Conservation (phyloP, 1,140 invertebrate genomes). For the Diorhabda sublineata region DNA sequence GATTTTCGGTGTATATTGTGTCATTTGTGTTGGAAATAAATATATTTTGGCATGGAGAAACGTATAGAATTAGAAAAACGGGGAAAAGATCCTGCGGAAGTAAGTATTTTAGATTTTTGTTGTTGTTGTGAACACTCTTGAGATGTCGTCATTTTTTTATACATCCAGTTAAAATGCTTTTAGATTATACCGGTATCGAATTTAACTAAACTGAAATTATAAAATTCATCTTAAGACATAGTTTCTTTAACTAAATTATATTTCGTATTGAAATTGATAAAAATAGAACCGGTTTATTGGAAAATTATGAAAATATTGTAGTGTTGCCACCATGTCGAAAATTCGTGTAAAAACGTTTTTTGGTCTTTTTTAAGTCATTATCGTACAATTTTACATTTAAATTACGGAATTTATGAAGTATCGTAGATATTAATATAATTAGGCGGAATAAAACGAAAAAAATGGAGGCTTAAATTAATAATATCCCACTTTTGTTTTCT, state of each 20-base stretch:
- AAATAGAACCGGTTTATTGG: neutral
- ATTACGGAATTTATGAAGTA: too few species aligned
- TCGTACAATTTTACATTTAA: too few species aligned
- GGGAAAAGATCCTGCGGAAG: conserved; percentile 75
- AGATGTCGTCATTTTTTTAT: conserved; percentile 17
- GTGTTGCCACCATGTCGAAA: neutral
- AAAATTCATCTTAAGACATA: neutral
- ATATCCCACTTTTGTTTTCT: too few species aligned
- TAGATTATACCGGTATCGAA: neutral
- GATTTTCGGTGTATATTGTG: conserved; percentile 12
- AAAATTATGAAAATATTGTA: conserved; percentile 10
- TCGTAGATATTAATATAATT: too few species aligned
- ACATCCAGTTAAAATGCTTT: conserved; percentile 19
- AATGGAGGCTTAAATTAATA: too few species aligned
- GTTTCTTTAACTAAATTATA: neutral
- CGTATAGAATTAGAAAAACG: conserved; percentile 85
- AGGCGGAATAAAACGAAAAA: too few species aligned
- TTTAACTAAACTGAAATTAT: conserved; percentile 7
- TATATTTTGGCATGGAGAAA: conserved; percentile 73
- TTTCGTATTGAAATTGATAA: neutral
- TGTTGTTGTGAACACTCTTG: conserved; percentile 14
- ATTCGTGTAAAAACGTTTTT: neutral
- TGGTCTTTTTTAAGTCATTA: neutral
- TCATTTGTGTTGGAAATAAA: conserved; percentile 12
- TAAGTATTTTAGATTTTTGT: conserved; percentile 52